Conservation (phyloP, 1,140 invertebrate genomes). For the Laupala kohalensis region DNA sequence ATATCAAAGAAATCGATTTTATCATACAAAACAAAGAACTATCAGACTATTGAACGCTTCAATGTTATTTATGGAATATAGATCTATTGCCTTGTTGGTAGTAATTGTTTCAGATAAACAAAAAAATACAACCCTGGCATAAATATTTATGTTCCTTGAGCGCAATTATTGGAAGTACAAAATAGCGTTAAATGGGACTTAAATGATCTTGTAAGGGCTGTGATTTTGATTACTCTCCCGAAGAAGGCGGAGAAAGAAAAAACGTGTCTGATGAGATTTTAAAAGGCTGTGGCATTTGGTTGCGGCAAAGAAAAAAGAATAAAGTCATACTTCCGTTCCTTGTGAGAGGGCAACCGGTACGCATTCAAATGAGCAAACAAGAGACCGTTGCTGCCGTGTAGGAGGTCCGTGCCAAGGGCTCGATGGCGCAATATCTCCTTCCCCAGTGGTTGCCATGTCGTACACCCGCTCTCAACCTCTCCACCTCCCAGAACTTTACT, state of each 20-base stretch:
- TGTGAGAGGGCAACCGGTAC: neutral
- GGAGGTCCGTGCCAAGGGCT: too few relatives aligned
- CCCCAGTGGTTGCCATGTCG: neutral
- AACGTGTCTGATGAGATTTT: neutral
- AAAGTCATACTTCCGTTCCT: neutral
- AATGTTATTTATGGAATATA: too few relatives aligned
- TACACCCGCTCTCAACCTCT: neutral
- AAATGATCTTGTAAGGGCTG: neutral
- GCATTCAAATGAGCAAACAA: neutral
- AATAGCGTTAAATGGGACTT: neutral
- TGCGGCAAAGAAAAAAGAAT: neutral
- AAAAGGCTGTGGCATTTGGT: neutral
- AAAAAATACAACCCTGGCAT: too few relatives aligned
- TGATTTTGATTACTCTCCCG: neutral
- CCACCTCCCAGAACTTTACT: too few relatives aligned
- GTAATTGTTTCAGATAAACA: too few relatives aligned
- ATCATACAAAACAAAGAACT: too few relatives aligned
- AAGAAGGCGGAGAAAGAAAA: neutral
- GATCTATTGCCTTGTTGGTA: too few relatives aligned
- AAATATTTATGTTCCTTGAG: too few relatives aligned
- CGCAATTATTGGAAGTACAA: too few relatives aligned
- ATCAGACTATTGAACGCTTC: too few relatives aligned
- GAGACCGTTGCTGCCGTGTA: neutral
- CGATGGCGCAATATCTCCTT: neutral
- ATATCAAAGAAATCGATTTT: too few relatives aligned